Evolutionary conservation across 2,113 vertebrate species (phyloP).

Genomic region (Rynchops niger): DNA sequence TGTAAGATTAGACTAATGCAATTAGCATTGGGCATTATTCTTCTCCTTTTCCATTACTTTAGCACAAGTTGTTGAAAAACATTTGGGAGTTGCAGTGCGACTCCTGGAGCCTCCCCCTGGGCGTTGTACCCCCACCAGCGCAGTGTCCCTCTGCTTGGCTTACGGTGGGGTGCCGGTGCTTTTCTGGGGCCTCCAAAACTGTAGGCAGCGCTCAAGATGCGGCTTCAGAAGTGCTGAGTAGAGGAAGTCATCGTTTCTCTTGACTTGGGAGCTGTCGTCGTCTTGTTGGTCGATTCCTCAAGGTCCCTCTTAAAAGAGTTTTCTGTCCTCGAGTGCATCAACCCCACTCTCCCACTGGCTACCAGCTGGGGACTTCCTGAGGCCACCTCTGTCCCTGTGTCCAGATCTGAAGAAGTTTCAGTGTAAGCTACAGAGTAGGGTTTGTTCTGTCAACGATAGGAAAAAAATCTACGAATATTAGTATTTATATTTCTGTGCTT

Average conservation of each 20-base stretch:
- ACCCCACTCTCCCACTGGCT: neutral
- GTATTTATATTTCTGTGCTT: neutral
- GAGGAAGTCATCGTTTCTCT: too few species aligned
- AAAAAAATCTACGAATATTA: rapidly evolving
- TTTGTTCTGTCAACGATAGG: neutral
- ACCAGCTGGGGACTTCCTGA: neutral
- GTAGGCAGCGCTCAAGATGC: rapidly evolving
- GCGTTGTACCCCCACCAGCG: rapidly evolving
- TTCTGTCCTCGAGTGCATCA: neutral
- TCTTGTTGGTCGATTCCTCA: neutral
- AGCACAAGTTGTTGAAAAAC: neutral
- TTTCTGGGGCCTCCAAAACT: neutral
- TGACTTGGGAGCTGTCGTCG: rapidly evolving
- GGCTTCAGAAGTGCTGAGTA: neutral
- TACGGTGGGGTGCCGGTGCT: rapidly evolving
- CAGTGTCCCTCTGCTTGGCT: neutral
- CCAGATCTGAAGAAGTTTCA: neutral
- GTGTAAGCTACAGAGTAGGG: neutral
- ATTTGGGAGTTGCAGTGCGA: neutral
- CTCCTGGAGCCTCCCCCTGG: neutral
- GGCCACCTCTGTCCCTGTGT: neutral
- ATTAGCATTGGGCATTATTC: neutral
- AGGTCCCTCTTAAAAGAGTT: neutral
- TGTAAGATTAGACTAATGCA: neutral
- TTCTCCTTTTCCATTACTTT: neutral